Percentiles rank a stretch among this genome's conserved stretches.
Evolutionary conservation across 2,888 invertebrate species (phyloP).

Genomic region (Lepidochrysops patricia): DNA sequence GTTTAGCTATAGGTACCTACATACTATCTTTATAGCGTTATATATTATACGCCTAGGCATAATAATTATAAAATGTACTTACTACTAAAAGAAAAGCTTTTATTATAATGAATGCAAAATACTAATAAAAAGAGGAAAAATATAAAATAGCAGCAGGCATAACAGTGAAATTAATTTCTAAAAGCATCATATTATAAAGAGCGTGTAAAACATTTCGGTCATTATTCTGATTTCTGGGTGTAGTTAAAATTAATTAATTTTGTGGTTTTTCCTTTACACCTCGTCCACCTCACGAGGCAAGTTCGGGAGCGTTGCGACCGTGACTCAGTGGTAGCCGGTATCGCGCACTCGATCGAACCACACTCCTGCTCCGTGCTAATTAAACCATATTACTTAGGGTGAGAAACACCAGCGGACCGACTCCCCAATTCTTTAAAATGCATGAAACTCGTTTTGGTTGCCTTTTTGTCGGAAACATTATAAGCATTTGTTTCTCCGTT

Average conservation of each 20-base stretch:
- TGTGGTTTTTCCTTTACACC: not conserved
- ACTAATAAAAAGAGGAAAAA: too few species aligned
- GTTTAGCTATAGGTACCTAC: too few species aligned
- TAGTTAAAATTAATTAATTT: constrained; percentile 1
- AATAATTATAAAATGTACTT: too few species aligned
- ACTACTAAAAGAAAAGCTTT: too few species aligned
- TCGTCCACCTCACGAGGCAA: not conserved
- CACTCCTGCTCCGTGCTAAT: constrained; percentile 46
- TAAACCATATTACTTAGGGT: constrained; percentile 51
- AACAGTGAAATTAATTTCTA: too few species aligned
- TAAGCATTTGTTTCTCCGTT: not conserved
- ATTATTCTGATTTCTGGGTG: not conserved
- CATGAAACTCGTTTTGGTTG: not conserved
- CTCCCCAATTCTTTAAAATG: constrained; percentile 34
- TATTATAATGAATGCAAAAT: too few species aligned
- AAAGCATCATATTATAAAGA: too few species aligned
- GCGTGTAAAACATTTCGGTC: not conserved
- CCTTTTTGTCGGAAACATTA: not conserved
- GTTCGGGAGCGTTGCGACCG: constrained; percentile 34
- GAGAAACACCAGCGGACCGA: constrained; percentile 47
- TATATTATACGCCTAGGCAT: too few species aligned
- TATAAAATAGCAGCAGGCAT: too few species aligned
- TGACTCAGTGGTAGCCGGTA: constrained; percentile 53
- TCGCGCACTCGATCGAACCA: constrained; percentile 51
- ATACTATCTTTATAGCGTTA: too few species aligned